A percentile compares a stretch with the other conserved stretches of the same genome.
Conservation (phyloP, 2,888 invertebrate genomes). For the Leptopilina syphax region DNA sequence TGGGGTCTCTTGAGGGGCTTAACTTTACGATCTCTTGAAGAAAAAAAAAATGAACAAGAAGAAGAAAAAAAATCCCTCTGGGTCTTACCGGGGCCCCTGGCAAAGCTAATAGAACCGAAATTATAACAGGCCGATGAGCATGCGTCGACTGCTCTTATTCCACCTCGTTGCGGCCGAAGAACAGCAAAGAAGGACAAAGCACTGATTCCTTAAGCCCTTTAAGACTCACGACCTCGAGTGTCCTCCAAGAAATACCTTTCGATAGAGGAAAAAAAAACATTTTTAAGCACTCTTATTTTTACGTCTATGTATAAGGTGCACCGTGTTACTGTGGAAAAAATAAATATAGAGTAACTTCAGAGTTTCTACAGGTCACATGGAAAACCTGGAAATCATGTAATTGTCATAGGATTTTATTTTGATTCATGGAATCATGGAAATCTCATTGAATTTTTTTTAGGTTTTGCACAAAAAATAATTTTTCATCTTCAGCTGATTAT, state of each 20-base stretch:
- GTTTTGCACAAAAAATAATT: too few species aligned
- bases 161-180: constrained; percentile 67
- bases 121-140: constrained; percentile 76
- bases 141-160: constrained; percentile 77
- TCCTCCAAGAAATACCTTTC: constrained; percentile 25
- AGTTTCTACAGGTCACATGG: too few species aligned
- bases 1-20: constrained; percentile 69
- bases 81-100: constrained; percentile 62
- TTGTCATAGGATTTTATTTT: too few species aligned
- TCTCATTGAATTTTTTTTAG: too few species aligned
- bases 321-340: too few species aligned
- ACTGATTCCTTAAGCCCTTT: constrained; percentile 59
- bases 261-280: not conserved
- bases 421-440: too few species aligned
- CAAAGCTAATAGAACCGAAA: constrained; percentile 74
- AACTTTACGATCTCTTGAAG: constrained; percentile 75
- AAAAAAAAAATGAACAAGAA: constrained; percentile 54
- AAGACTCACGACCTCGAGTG: constrained; percentile 41
- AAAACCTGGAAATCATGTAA: too few species aligned
- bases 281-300: too few species aligned
- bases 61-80: constrained; percentile 56
- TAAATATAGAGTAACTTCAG: too few species aligned
- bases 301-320: too few species aligned
- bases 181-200: constrained; percentile 52
- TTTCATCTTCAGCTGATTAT: too few species aligned